phyloP scores from a whole-genome alignment of 53 echinoderm and acorn worm species.

The Glandiceps talaboti region DNA sequence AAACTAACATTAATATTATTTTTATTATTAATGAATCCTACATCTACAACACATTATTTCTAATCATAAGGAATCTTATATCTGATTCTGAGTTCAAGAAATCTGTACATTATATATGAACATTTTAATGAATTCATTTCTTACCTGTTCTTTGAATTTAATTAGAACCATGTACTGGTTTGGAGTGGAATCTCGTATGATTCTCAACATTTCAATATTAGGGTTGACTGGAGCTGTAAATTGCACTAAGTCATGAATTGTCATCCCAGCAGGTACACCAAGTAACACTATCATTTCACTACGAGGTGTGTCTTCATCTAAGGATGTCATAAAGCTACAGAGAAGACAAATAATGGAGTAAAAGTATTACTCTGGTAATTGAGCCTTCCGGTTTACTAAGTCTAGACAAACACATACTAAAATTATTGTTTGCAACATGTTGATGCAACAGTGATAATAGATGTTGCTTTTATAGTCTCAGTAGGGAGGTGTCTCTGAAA shows the following conservation, averaged over 20 bases:
- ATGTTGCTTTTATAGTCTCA: no score
- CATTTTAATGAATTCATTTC: background rate
- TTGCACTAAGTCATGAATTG: constrained; percentile 79
- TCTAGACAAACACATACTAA: no score
- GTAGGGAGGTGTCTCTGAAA: no score
- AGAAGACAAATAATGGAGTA: constrained; percentile 2
- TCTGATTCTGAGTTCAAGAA: no score
- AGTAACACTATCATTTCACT: constrained; percentile 97
- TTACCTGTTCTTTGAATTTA: constrained; percentile 81
- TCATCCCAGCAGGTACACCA: constrained; percentile 85
- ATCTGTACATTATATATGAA: no score
- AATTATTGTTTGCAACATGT: no score
- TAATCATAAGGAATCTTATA: no score
- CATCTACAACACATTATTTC: no score
- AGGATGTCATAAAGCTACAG: constrained; percentile 17
- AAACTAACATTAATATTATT: no score
- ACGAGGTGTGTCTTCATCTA: constrained; percentile 31
- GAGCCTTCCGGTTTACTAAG: no score
- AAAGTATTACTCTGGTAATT: background rate
- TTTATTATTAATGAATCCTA: no score
- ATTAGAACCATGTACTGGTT: constrained; percentile 96
- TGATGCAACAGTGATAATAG: no score
- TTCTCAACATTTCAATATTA: constrained; percentile 63
- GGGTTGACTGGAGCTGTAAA: constrained; percentile 75
- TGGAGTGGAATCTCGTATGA: constrained; percentile 75